A percentile compares a stretch with the other conserved stretches of the same genome.
These are phyloP conservation scores for Dolichallabes microphthalmus DNA, from an alignment of 2,113 vertebrate genomes.

Conservation along the genomic window DNA sequence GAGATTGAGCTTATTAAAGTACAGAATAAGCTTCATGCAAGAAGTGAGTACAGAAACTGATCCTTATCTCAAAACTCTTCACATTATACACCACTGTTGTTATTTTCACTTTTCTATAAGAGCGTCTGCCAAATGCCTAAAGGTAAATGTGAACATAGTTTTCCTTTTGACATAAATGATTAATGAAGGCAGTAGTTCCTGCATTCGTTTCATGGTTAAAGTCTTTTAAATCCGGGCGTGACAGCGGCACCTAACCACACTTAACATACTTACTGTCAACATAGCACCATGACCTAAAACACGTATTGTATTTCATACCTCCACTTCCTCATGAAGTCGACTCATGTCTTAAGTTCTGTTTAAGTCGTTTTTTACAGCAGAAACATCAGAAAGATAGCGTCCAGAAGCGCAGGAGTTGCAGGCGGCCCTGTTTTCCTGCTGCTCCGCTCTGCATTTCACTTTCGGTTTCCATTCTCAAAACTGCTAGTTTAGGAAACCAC, in stretches of 20 bases:
- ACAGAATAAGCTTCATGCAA: not conserved
- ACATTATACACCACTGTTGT: not conserved
- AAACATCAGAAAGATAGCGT: not conserved
- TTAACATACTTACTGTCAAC: not conserved
- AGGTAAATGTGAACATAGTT: too few species aligned
- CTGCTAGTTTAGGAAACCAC: not conserved
- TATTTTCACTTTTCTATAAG: too few species aligned
- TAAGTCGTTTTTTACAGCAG: not conserved
- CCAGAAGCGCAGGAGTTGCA: not conserved
- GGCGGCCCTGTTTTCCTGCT: not conserved
- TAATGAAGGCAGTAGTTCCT: not conserved
- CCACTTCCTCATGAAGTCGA: slow-evolving; percentile 46
- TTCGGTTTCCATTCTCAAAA: slow-evolving; percentile 35
- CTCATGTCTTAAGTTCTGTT: slow-evolving; percentile 38
- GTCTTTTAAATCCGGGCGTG: not conserved
- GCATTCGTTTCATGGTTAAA: not conserved
- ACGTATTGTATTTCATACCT: slow-evolving; percentile 39
- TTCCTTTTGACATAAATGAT: too few species aligned
- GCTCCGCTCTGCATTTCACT: not conserved
- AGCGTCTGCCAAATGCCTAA: too few species aligned
- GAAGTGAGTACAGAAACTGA: not conserved
- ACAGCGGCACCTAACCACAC: not conserved
- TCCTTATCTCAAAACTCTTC: not conserved
- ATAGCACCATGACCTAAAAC: not conserved
- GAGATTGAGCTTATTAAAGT: not conserved